Conservation (phyloP, 2,888 invertebrate species). For the Junonia oenone region DNA sequence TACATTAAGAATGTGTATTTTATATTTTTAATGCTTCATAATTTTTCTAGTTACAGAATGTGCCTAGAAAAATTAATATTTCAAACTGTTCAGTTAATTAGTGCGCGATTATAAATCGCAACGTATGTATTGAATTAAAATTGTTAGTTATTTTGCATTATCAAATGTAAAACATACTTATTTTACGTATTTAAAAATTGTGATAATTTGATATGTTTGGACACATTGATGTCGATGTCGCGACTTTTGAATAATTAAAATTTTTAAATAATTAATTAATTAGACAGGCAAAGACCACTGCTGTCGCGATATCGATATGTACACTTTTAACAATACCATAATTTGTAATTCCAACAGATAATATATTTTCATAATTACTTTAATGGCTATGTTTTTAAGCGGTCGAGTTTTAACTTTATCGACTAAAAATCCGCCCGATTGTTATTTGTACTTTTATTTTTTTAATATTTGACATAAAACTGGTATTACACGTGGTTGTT, state of each 20-base stretch:
- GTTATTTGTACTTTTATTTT: constrained; percentile 4
- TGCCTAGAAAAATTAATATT: neutral
- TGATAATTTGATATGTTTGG: constrained; percentile 6
- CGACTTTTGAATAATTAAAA: neutral
- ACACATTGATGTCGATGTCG: neutral
- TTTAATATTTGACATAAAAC: neutral
- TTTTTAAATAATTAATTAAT: neutral
- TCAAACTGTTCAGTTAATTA: constrained; percentile 4
- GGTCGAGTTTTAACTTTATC: neutral
- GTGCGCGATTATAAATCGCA: constrained; percentile 14
- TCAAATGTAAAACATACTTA: constrained; percentile 3
- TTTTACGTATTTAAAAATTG: constrained; percentile 3
- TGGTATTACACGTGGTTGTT: neutral
- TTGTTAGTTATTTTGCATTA: constrained; percentile 10
- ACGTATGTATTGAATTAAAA: constrained; percentile 2
- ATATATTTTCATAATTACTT: constrained; percentile 5
- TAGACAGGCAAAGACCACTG: neutral
- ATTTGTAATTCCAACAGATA: neutral
- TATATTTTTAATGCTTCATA: constrained; percentile 11
- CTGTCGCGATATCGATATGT: neutral
- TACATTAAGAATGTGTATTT: constrained; percentile 20
- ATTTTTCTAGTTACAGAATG: too few relatives aligned
- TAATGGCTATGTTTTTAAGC: neutral
- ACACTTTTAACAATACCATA: neutral
- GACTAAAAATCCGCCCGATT: neutral